Evolutionary conservation across 2,888 invertebrate species (phyloP).

Genomic region (Andrena hattorfiana): DNA sequence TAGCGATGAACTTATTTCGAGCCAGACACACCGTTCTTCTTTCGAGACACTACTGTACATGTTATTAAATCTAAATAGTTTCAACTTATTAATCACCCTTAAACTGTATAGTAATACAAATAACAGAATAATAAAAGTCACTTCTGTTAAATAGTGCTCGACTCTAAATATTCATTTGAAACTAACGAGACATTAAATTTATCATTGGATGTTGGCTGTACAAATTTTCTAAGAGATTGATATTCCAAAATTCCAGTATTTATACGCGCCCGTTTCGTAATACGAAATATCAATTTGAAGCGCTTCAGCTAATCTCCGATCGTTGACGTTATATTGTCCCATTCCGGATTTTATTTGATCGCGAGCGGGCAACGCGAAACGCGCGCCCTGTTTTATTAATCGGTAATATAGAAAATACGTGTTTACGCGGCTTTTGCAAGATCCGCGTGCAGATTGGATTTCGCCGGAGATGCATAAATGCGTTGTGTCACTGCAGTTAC

Average conservation of each 20-base stretch:
- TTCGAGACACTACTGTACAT: no score
- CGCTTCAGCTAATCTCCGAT: neutral
- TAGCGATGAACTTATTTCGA: no score
- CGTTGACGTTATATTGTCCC: neutral
- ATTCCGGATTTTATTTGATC: constrained; percentile 17
- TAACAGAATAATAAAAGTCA: no score
- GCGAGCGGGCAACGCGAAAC: neutral
- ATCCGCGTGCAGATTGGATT: constrained; percentile 38
- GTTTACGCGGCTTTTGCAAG: constrained; percentile 35
- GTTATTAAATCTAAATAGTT: neutral
- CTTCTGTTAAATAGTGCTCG: no score
- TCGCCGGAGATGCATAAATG: constrained; percentile 28
- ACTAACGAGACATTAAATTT: no score
- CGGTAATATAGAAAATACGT: constrained; percentile 24
- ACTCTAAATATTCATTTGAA: no score
- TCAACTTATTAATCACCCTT: neutral
- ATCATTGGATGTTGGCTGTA: neutral
- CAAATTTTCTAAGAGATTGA: neutral
- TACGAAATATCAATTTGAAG: neutral
- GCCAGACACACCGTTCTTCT: no score
- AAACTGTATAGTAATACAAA: neutral
- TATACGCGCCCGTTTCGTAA: neutral
- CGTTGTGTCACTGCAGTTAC: constrained; percentile 24
- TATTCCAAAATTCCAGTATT: neutral
- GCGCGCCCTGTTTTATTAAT: constrained; percentile 22